Evolutionary conservation across 2,888 invertebrate species (phyloP), one percentile per base, ranked within the genome.

Genomic region (Plagodis dolabraria): DNA sequence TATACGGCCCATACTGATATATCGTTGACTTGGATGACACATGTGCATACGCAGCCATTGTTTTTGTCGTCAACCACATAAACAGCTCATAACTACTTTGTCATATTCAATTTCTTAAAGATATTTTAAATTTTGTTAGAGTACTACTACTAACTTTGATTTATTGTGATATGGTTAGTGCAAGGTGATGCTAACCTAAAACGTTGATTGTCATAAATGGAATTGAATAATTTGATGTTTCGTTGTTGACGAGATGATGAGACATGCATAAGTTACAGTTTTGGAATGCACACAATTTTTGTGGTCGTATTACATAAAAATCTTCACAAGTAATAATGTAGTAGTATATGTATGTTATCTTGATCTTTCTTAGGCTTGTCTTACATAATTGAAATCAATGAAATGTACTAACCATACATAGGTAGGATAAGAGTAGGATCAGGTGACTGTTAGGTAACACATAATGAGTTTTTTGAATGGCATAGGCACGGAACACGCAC

Each of bases 21-120:
- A 9, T 34, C 11, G 34, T 34, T 47, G 10, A 47, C 7, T 45
- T 33, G 33, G 40, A 46, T 53, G 53, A 53, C 53, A 47, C 47
- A 34, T 54, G 42, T 43, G 54, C 54, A 54, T 54, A 47, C 54
- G 54, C 47, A 48, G 35, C 42, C 10, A 45, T 33, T 53, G 45
- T 53, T 33, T 38, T 8, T 44, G 35, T 9, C 8, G 10, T 12
- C 40, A 49, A 10, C 33, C 38, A 33, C 5, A 5, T 49, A 10
- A 7, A 12, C 22, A 6, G 12, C 43, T 43, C 12, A 5, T 35
- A 6, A 53, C 9, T 9, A 34, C 53, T 34, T 42, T 54, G 47
- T 54, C 54, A 10, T n/a, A 43, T 7, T 40, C 8, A 47, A 52
- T 45, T 4, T 2, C 22, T 2, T 22, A 4, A 22, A 22, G 22